Conservation (phyloP, 2,888 invertebrate genomes). For the Drosophila paranaensis region DNA sequence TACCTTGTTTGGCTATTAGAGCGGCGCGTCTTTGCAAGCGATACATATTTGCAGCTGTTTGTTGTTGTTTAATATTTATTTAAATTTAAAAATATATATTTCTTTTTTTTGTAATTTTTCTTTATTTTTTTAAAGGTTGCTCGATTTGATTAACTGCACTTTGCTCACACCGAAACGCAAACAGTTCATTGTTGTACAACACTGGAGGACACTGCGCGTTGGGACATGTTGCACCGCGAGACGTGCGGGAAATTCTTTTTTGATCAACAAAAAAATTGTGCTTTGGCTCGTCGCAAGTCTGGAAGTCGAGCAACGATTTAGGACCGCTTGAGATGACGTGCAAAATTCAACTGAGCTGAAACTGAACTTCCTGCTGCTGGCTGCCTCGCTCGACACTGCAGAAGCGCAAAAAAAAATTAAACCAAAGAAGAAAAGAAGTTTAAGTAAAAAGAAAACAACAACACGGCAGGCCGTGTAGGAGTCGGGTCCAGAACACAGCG, state of each 20-base stretch:
- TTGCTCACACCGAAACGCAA: conserved; percentile 22
- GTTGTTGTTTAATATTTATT: neutral
- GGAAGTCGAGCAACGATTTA: conserved; percentile 47
- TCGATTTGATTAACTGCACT: conserved; percentile 22
- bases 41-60: conserved; percentile 72
- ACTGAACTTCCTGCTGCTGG: conserved; percentile 79
- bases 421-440: conserved; percentile 10
- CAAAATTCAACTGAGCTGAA: conserved; percentile 80
- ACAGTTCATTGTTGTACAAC: conserved; percentile 65
- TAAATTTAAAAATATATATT: neutral
- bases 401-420: conserved; percentile 8
- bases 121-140: conserved; percentile 10
- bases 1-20: conserved; percentile 84
- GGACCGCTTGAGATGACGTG: conserved; percentile 80
- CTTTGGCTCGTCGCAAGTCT: conserved; percentile 24
- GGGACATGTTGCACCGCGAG: conserved; percentile 31
- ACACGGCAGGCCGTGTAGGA: conserved; percentile 39
- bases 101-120: neutral
- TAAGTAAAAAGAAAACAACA: conserved; percentile 16
- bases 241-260: conserved; percentile 19
- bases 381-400: conserved; percentile 48
- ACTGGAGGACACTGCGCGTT: conserved; percentile 21
- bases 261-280: conserved; percentile 14
- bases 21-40: conserved; percentile 83
- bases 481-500: conserved; percentile 51